phyloP scores from a whole-genome alignment of 2,888 invertebrate species.

The Cyclophora albipunctata region DNA sequence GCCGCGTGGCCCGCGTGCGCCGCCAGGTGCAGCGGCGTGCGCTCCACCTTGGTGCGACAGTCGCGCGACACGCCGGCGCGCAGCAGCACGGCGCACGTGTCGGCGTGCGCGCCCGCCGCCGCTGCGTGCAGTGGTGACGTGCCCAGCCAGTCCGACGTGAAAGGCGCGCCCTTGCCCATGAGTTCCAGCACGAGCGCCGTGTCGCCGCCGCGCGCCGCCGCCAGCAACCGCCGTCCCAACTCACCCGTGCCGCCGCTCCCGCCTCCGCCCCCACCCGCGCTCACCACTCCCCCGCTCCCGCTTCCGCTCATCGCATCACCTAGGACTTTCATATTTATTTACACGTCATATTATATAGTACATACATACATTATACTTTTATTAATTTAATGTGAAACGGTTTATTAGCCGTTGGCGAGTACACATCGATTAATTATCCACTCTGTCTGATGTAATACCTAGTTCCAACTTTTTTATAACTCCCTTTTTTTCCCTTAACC shows the following conservation, averaged over 20 bases:
- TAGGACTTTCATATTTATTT: too few relatives aligned
- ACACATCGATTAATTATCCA: too few relatives aligned
- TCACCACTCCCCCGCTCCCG: constrained; percentile 8
- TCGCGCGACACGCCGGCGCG: constrained; percentile 91
- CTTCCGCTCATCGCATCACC: background rate
- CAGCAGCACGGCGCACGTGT: constrained; percentile 87
- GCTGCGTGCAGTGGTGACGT: constrained; percentile 93
- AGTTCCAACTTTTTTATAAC: too few relatives aligned
- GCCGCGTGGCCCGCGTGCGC: constrained; percentile 87
- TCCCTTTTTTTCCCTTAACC: too few relatives aligned
- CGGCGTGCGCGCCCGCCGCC: constrained; percentile 83
- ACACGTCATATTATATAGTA: too few relatives aligned
- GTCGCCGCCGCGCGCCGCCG: constrained; percentile 86
- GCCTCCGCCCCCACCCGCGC: constrained; percentile 7
- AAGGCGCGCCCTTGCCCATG: constrained; percentile 91
- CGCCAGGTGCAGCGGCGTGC: constrained; percentile 93
- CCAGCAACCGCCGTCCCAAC: constrained; percentile 88
- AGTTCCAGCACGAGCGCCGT: constrained; percentile 83
- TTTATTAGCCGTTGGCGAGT: background rate
- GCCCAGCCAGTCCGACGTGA: constrained; percentile 95
- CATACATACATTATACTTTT: too few relatives aligned
- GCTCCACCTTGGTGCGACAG: constrained; percentile 89
- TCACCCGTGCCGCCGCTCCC: constrained; percentile 45
- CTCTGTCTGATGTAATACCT: too few relatives aligned
- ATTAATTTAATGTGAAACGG: background rate